Evolutionary conservation across 2,113 vertebrate species (phyloP).

Genomic region (Solenodon paradoxus): DNA sequence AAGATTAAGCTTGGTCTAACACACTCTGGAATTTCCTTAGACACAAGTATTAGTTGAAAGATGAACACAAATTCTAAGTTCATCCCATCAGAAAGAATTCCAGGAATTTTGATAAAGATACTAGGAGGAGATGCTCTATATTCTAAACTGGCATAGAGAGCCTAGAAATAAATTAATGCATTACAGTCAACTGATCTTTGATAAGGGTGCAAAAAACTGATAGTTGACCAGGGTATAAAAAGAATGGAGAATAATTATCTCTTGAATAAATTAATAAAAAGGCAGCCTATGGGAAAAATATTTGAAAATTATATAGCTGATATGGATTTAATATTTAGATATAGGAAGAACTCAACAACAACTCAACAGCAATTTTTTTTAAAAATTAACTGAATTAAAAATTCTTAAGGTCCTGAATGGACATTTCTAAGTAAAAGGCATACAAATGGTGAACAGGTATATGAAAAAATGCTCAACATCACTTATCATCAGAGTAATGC

Average conservation of each 20-base stretch:
- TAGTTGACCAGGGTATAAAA: background rate
- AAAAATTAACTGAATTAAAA: background rate
- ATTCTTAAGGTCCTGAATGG: background rate
- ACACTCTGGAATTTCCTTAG: background rate
- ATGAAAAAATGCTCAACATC: too few species aligned
- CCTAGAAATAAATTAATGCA: background rate
- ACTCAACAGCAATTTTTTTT: background rate
- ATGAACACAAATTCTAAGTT: background rate
- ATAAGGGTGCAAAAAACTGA: too few species aligned
- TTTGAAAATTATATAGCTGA: background rate
- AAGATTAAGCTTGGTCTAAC: background rate
- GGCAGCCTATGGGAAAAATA: background rate
- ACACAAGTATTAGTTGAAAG: background rate
- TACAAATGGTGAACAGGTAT: too few species aligned
- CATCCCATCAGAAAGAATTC: background rate
- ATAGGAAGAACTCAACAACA: background rate
- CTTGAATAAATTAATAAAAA: background rate
- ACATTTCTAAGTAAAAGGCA: background rate
- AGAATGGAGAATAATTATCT: background rate
- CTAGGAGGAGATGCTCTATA: background rate
- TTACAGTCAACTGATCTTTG: background rate
- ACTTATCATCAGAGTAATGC: background rate
- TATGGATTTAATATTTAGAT: background rate
- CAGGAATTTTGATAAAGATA: background rate
- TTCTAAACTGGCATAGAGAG: background rate